phyloP scores from a whole-genome alignment of 2,888 invertebrate species.

The Watsonalla binaria region DNA sequence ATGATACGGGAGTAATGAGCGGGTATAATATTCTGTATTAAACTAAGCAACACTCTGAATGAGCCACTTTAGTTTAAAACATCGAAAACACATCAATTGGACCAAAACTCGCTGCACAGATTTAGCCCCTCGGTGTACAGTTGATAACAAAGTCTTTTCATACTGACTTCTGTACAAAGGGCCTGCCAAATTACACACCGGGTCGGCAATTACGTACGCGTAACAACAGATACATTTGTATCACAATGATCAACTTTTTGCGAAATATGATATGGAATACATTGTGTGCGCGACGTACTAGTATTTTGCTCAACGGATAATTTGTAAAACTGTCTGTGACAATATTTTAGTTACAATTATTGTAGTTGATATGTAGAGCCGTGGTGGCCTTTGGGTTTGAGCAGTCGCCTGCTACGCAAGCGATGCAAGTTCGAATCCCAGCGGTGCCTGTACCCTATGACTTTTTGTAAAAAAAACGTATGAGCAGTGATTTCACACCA shows the following conservation, averaged over 20 bases:
- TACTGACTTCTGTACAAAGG: conserved; percentile 56
- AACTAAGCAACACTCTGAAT: not conserved
- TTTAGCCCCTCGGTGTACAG: conserved; percentile 30
- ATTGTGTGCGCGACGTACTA: conserved; percentile 24
- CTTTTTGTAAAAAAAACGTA: too few species aligned
- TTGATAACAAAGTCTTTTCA: conserved; percentile 39
- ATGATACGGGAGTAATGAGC: not conserved
- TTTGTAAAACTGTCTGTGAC: not conserved
- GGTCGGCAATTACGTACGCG: conserved; percentile 60
- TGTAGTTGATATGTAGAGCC: not conserved
- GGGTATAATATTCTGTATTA: not conserved
- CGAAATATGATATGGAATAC: conserved; percentile 58
- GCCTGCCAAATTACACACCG: conserved; percentile 65
- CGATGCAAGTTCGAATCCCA: too few species aligned
- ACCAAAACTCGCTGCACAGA: not conserved
- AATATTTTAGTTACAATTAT: not conserved
- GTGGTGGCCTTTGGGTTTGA: too few species aligned
- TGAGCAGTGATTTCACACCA: too few species aligned
- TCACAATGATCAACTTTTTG: conserved; percentile 68
- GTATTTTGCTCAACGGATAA: conserved; percentile 6
- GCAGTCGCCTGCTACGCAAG: too few species aligned
- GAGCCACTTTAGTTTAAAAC: not conserved
- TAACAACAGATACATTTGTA: conserved; percentile 77
- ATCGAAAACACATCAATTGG: not conserved
- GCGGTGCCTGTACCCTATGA: too few species aligned